Conservation (phyloP, 1,140 invertebrate species). For the Latrodectus geometricus region DNA sequence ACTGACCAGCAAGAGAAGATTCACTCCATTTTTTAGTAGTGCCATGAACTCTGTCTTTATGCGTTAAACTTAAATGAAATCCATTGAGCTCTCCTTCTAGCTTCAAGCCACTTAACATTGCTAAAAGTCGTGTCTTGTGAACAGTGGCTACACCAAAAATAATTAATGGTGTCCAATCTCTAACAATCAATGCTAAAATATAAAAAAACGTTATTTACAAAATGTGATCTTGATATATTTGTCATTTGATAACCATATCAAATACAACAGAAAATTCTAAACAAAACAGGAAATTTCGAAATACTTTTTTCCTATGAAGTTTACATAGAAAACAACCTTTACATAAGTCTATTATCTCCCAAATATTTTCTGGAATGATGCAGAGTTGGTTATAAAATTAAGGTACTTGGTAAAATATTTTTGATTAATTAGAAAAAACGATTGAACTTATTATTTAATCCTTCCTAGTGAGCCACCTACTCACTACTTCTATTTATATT, state of each 20-base stretch:
- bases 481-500: no score
- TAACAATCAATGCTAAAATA: constrained; percentile 68
- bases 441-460: no score
- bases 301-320: no score
- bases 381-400: no score
- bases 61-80: constrained; percentile 78
- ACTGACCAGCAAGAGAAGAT: constrained; percentile 88
- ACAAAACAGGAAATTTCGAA: no score
- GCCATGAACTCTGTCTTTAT: constrained; percentile 80
- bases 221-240: background rate
- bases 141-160: constrained; percentile 91
- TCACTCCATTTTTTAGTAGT: constrained; percentile 77
- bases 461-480: no score
- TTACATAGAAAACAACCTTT: no score
- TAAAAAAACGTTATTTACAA: constrained; percentile 41
- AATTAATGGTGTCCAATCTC: constrained; percentile 74
- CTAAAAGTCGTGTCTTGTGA: constrained; percentile 86
- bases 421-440: no score
- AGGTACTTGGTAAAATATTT: no score
- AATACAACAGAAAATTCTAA: no score
- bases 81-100: constrained; percentile 89
- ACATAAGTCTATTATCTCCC: no score
- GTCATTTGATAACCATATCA: background rate
- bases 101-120: constrained; percentile 92
- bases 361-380: no score